Evolutionary conservation across 2,888 invertebrate species (phyloP), one percentile per base, ranked within the genome.

Genomic region (Nemotelus nigrinus): DNA sequence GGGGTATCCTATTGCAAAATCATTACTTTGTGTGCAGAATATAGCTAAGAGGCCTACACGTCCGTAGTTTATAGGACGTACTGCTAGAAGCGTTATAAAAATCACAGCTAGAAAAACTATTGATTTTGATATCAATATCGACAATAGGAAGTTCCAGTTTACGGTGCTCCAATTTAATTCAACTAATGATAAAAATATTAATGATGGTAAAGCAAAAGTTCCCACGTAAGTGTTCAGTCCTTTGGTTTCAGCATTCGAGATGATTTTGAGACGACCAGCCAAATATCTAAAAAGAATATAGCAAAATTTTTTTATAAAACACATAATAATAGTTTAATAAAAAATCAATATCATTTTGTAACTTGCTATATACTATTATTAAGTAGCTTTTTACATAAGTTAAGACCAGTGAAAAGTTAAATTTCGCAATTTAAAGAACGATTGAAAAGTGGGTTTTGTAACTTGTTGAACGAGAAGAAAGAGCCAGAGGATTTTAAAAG

Each of bases 11-110:
- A 98, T 91, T 41, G 98, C 98, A 88, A 98, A 98, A 87, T 98
- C 98, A 89, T 98, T 98, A 85, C 97, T 97, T 86, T 98, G 98
- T 0, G 98, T 98, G 82, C 95, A 94, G 86, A 98, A 98, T 83
- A 98, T 97, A 39, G 95, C 96, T 89, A 95, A 95, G 78, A 98
- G 90, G 10, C 97, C 98, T 64, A 96, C 95, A 83, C 93, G 91
- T 3, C 95, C 95, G 81, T 93, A 90, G 87, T 96, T 93, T 39
- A 93, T 85, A 4, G 96, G 96, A 84, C 94, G 91, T n/a, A 92
- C 91, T 60, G 96, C 91, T 63, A 97, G 85, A 79, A 96, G 84
- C 2, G 95, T 94, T 47, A 97, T 89, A 63, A 93, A 85, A 70
- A 94, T 90, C 25, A 97, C 96, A 78, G 90, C 87, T 83, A 94